Base-by-base conservation (phyloP, 2,113 vertebrate species). In the Mastomys natalensis region DNA sequence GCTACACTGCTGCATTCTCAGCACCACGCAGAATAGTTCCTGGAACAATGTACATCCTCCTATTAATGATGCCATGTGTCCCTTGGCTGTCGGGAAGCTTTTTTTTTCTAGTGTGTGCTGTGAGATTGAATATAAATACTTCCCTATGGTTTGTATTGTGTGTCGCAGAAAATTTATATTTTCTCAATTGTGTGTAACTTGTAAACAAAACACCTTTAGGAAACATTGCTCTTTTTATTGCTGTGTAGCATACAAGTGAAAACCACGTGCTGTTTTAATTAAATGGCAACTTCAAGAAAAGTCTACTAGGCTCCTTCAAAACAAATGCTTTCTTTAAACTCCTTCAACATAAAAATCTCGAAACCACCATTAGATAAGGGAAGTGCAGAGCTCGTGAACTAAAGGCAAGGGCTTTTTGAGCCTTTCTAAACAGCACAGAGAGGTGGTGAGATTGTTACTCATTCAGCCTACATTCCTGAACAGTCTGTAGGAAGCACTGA, bases 261-360 rank as follows among this genome's bases (percentile, higher is more conserved):
- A 97, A 58, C 11, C 51, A 88, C 11, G 29, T 8, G 26, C 1
- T 29, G 80, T 84, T 93, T 88, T 81, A 53, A 81, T 93, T 31
- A 31, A 94, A 91, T 80, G 16, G 48, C 51, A 94, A 10, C 45
- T 92, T 93, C 53, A 90, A 97, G 90, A 93, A 92, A 84, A 74
- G 6, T n/a, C 29, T 37, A 26, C 12, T 91, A 37, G 4, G 12
- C 21, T 74, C 72, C 29, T 95, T 93, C 17, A 13, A 91, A 81
- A 91, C 19, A 94, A 17, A 90, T 86, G n/a, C 22, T 85, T 96
- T 92, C 48, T 85, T 94, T 60, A 85, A 95, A 15, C 11, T 78
- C 37, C 8, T 94, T 95, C 88, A 60, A 81, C 1, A 29, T 68
- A 91, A 48, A 97, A 91, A 73, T 95, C 68, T 92, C 64, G 37